Evolutionary conservation across 2,888 invertebrate genomes (phyloP), one percentile per base, ranked within the genome.

Genomic region (Clitarchus hookeri): DNA sequence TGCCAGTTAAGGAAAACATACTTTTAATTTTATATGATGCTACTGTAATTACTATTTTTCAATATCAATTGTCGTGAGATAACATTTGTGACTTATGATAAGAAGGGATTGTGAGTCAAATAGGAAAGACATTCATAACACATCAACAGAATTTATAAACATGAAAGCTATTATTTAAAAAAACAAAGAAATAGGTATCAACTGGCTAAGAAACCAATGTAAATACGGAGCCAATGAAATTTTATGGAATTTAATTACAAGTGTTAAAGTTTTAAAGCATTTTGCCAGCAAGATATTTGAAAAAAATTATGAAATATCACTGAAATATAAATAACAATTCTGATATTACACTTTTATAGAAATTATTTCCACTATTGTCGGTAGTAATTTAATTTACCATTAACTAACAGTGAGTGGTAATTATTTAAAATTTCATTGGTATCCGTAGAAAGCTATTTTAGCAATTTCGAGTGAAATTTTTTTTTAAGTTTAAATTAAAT

Each of bases 111-210:
- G 12, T 8, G 65, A 19, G 11, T 65, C 65, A 65, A 65, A 65
- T n/a, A 6, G 65, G n/a, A 65, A 65, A 65, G 65, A 23, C 65
- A 65, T 65, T n/a, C 19, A 65, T 8, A 16, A 65, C 8, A 65
- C 65, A 65, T 65, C 65, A 65, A 65, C n/a, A 65, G 1, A 65
- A 65, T 65, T 65, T 65, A 23, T 11, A n/a, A 65, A 65, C 53
- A 53, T 53, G 53, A 65, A n/a, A 65, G 65, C 19, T 48, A 48
- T 65, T 65, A 65, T 6, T 16, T n/a, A 65, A 65, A 65, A 65
- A n/a, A 65, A 65, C 23, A n/a, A 65, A 65, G n/a, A 65, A 65
- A n/a, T 65, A 65, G n/a, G 65, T 65, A 65, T 65, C 65, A 65
- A 65, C 65, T n/a, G 19, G 2, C 65, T 23, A 65, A n/a, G 19